Percentiles rank a stretch among this genome's conserved stretches.
Conservation (phyloP, 1,140 invertebrate species). For the Anagrus nilaparvatae region DNA sequence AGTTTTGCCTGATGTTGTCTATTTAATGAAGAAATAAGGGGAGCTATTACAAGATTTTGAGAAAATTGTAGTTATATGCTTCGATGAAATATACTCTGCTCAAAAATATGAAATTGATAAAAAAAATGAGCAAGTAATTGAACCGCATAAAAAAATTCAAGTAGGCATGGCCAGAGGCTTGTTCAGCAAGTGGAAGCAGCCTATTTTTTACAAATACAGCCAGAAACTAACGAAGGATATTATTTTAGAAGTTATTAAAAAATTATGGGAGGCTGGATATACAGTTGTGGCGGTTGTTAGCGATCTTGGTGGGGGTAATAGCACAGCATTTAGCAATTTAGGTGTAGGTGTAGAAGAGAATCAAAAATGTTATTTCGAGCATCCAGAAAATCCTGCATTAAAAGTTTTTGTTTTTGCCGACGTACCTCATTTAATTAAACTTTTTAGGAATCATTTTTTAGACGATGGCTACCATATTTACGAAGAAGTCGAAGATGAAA, state of each 20-base stretch:
- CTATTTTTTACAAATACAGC: constrained; percentile 30
- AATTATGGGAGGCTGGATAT: constrained; percentile 22
- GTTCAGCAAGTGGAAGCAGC: constrained; percentile 32
- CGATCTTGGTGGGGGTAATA: constrained; percentile 27
- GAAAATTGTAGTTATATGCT: constrained; percentile 27
- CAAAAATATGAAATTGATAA: constrained; percentile 29
- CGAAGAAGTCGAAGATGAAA: too few species aligned
- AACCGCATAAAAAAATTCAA: constrained; percentile 28
- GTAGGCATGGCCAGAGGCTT: constrained; percentile 27
- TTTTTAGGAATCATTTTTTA: too few species aligned
- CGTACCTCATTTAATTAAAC: too few species aligned
- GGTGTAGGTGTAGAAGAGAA: too few species aligned
- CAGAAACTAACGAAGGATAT: constrained; percentile 25
- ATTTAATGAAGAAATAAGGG: too few species aligned
- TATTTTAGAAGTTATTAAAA: constrained; percentile 20
- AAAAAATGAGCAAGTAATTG: constrained; percentile 28
- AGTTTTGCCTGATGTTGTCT: too few species aligned
- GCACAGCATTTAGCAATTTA: too few species aligned
- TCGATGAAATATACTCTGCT: constrained; percentile 28
- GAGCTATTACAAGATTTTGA: too few species aligned
- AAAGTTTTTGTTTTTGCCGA: too few species aligned
- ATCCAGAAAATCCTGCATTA: too few species aligned
- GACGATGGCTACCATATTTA: too few species aligned
- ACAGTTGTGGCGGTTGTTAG: constrained; percentile 26
- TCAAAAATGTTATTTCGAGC: too few species aligned